Percentiles rank a stretch among this genome's conserved stretches.
Conservation (phyloP, 2,113 vertebrate genomes). For the Chaetorhynchus papuensis region DNA sequence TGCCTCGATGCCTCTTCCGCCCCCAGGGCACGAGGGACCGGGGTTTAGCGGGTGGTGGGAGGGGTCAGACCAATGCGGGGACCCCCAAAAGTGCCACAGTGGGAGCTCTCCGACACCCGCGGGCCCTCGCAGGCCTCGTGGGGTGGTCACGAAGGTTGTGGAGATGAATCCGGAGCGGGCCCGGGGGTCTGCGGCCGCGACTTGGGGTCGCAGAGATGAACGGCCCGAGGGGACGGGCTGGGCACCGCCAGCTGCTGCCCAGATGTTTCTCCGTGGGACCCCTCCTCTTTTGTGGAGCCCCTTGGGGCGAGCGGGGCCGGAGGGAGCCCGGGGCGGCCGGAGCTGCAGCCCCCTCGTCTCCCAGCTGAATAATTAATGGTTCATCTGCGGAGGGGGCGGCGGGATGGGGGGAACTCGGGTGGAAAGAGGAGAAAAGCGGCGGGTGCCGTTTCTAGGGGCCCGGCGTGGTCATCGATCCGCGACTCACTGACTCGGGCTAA, state of each 20-base stretch:
- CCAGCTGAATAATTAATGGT: conserved; percentile 67
- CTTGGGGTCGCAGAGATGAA: background rate
- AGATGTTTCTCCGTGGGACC: conserved; percentile 15
- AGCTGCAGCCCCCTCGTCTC: background rate
- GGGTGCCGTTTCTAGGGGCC: background rate
- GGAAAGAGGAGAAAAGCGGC: conserved; percentile 21
- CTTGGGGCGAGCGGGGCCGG: background rate
- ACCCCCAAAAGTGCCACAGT: background rate
- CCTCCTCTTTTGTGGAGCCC: background rate
- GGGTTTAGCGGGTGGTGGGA: rapidly evolving
- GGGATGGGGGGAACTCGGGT: background rate
- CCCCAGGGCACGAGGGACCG: rapidly evolving
- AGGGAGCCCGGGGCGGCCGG: background rate
- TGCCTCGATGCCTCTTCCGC: no score
- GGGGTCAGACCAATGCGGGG: background rate
- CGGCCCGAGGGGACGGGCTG: background rate
- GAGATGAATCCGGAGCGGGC: background rate
- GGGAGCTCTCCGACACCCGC: background rate
- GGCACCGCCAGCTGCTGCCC: conserved; percentile 24
- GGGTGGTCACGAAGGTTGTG: background rate
- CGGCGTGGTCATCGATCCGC: conserved; percentile 46
- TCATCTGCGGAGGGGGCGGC: background rate
- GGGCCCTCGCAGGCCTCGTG: background rate
- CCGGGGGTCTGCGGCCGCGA: background rate
- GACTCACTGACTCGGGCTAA: conserved; percentile 16